phyloP scores from a whole-genome alignment of 2,113 vertebrate species.

The Oenanthe melanoleuca region DNA sequence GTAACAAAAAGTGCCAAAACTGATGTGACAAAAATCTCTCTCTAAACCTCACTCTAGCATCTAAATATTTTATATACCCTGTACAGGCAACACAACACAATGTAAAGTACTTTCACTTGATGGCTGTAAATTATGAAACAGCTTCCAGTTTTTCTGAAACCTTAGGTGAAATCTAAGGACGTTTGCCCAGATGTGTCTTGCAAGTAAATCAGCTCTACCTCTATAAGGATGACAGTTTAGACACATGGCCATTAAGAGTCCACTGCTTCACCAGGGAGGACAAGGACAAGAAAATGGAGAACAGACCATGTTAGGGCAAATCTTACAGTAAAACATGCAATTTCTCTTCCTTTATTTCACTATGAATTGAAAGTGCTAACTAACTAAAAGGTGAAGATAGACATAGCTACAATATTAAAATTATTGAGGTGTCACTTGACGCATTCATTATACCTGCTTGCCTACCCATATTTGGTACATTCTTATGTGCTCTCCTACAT shows the following conservation, averaged over 20 bases:
- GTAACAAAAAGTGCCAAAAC: constrained; percentile 25
- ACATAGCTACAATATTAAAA: background rate
- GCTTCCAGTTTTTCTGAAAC: constrained; percentile 55
- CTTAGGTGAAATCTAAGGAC: constrained; percentile 63
- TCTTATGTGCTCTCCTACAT: background rate
- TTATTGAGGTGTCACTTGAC: background rate
- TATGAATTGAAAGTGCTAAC: background rate
- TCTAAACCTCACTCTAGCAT: background rate
- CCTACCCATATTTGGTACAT: background rate
- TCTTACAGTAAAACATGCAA: background rate
- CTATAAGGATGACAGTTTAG: constrained; percentile 6
- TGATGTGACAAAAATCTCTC: constrained; percentile 42
- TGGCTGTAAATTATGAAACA: constrained; percentile 73
- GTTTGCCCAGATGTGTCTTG: constrained; percentile 58
- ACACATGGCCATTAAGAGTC: constrained; percentile 71
- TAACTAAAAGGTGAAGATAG: background rate
- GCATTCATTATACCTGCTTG: background rate
- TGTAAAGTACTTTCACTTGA: constrained; percentile 67
- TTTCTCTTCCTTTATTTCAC: background rate
- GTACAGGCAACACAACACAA: constrained; percentile 51
- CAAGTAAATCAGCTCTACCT: constrained; percentile 69
- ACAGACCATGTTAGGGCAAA: background rate
- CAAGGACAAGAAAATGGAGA: background rate
- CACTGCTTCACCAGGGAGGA: background rate
- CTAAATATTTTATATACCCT: constrained; percentile 72